These are phyloP conservation scores for Dastarcus helophoroides DNA, from an alignment of 2,888 invertebrate species.

Conservation along the genomic window DNA sequence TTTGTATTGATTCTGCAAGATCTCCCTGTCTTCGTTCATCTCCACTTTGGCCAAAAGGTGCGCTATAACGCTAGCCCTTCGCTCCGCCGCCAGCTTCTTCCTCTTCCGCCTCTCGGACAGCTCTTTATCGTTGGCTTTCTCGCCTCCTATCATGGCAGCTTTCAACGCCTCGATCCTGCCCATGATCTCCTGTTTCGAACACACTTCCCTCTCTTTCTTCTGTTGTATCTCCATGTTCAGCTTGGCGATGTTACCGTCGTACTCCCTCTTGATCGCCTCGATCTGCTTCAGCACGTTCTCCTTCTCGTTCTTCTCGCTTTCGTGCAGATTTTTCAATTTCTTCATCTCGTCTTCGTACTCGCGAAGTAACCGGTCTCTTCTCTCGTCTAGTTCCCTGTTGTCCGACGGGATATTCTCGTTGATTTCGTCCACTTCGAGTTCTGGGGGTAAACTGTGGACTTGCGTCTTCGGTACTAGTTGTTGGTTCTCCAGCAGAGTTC, in stretches of 20 bases:
- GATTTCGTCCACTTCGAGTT: conserved; percentile 24
- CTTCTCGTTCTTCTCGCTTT: conserved; percentile 34
- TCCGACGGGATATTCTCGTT: conserved; percentile 16
- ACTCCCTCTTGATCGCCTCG: conserved; percentile 44
- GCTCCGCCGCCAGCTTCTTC: conserved; percentile 59
- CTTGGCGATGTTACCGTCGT: conserved; percentile 43
- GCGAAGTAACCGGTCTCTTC: conserved; percentile 33
- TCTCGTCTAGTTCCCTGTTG: conserved; percentile 23
- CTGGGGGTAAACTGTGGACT: conserved; percentile 18
- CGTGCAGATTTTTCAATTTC: conserved; percentile 33
- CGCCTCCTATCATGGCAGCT: conserved; percentile 69
- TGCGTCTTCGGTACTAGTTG: no score
- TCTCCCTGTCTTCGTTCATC: conserved; percentile 55
- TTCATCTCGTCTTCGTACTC: conserved; percentile 45
- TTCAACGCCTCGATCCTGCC: conserved; percentile 45
- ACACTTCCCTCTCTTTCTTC: conserved; percentile 27
- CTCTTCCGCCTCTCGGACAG: conserved; percentile 55
- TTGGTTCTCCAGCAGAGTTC: conserved; percentile 40
- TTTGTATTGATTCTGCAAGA: conserved; percentile 63
- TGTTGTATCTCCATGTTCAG: conserved; percentile 49
- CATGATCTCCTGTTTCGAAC: conserved; percentile 35
- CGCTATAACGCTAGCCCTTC: conserved; percentile 45
- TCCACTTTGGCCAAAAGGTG: conserved; percentile 48
- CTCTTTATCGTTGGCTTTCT: conserved; percentile 59
- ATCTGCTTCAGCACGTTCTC: conserved; percentile 35